Evolutionary conservation across 2,113 vertebrate species (phyloP).

Genomic region (Lota lota): DNA sequence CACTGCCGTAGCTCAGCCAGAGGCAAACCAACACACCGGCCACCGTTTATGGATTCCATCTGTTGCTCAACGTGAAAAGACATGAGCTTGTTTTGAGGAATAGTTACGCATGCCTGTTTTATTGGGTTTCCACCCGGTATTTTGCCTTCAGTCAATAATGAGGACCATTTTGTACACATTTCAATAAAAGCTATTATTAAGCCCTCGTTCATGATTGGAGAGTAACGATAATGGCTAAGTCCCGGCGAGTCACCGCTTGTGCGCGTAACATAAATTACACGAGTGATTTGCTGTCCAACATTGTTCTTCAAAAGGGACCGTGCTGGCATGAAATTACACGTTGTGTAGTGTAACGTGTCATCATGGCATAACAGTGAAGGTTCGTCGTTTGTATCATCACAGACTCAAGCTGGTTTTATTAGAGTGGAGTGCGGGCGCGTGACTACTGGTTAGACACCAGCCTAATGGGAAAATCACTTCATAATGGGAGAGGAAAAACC

Average conservation of each 20-base stretch:
- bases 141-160: too few species aligned
- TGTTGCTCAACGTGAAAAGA: too few species aligned
- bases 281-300: slow-evolving; percentile 35
- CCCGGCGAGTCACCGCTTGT: slow-evolving; percentile 27
- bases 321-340: slow-evolving; percentile 43
- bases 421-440: slow-evolving; percentile 30
- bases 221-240: background rate
- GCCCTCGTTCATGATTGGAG: background rate
- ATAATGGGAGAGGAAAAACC: slow-evolving; percentile 20
- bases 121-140: too few species aligned
- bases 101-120: too few species aligned
- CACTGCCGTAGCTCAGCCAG: too few species aligned
- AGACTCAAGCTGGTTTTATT: slow-evolving; percentile 38
- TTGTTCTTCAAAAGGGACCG: slow-evolving; percentile 20
- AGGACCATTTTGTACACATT: too few species aligned
- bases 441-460: slow-evolving; percentile 53
- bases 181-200: too few species aligned
- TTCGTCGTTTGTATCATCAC: background rate
- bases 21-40: too few species aligned
- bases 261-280: slow-evolving; percentile 38
- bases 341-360: slow-evolving; percentile 44
- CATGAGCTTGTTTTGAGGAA: too few species aligned
- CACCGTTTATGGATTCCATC: too few species aligned
- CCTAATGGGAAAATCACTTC: slow-evolving; percentile 45
- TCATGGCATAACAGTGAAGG: slow-evolving; percentile 26